Evolutionary conservation across 2,888 invertebrate genomes (phyloP), one percentile per base, ranked within the genome.

Genomic region (Cyclophora punctaria): DNA sequence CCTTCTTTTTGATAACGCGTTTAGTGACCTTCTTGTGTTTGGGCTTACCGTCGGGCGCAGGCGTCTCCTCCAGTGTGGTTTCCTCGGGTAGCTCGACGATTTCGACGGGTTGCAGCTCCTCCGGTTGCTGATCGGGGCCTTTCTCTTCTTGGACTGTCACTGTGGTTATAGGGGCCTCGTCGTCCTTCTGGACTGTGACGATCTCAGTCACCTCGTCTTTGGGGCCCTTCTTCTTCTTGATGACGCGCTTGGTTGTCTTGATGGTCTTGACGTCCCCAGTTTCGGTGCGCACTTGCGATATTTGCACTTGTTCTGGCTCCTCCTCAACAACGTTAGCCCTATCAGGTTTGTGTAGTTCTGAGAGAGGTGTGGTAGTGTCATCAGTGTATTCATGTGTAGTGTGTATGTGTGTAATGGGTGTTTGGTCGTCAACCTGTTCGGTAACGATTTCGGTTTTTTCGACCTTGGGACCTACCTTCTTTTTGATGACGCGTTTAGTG

Each of bases 201-300:
- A 41, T 41, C 7, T 41, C 41, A 3, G 41, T 41, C 0, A 41
- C 41, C 7, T 41, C 41, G 0, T 41, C 41, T 41, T 41, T 41
- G 3, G 41, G 41, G 7, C 41, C 41, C 3, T 41, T 41, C 7
- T 41, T 41, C 41, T 41, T 41, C 7, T 41, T 41, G 41, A 41
- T 41, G 40, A 48, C 2, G 47, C 34, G 34, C 51, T 42, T 52
- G 61, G 49, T 71, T 48, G 57, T 70, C 51, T 48, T 48, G 0
- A 48, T 33, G 58, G 51, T 41, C 41, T 41, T 41, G 7, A 41
- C 3, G 0, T 41, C 41, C 3, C 41, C 41, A 53, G 71, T 64
- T 50, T 73, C 59, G 2, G 83, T 80, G 6, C 70, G 67, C 7
- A 81, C 76, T 60, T 83, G 80, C 5, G 57, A 49, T 0, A 81